Evolutionary conservation across 1,140 invertebrate genomes (phyloP), one percentile per base, ranked within the genome.

Genomic region (Leptinotarsa lineolata): DNA sequence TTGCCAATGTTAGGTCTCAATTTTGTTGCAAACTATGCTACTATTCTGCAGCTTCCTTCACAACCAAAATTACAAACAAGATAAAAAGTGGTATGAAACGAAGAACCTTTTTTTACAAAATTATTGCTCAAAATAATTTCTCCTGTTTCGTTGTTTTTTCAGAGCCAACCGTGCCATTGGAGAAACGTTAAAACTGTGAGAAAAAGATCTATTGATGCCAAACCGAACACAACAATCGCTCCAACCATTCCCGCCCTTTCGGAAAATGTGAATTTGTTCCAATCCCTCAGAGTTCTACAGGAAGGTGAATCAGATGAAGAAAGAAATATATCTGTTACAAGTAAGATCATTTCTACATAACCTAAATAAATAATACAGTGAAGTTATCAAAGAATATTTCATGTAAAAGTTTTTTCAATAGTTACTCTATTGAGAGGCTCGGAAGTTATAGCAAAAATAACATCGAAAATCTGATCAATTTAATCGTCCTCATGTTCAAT

Each of bases 121-220:
- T 39, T 39, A 11, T 39, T 39, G 30, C 8, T 39, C 30, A 2
- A 39, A 39, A 39, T 1, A 39, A 39, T 11, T 39, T 39, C 8
- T 39, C 8, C 8, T 39, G 15, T 18, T 59, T 61, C 4, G n/a
- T n/a, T 69, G n/a, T 70, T 15, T 46, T 61, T 75, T 78, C 84
- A 97, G 95, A 95, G 93, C 75, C 95, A 97, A 86, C 92, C 94
- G 4, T 96, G 95, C 82, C 94, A 97, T 83, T 96, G 95, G 95
- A 89, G 94, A 74, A 96, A 95, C 79, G 90, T 94, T 68, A 95
- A 95, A 82, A 90, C 88, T 69, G 89, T 94, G 18, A 86, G 87
- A 5, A 92, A 92, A 80, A 88, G 93, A 76, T 88, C 89, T 13
- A 81, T 87, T 68, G 83, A 83, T 68, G 82, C 85, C 66, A 54